phyloP scores from a whole-genome alignment of 2,888 invertebrate species.

The Agriopis marginaria region DNA sequence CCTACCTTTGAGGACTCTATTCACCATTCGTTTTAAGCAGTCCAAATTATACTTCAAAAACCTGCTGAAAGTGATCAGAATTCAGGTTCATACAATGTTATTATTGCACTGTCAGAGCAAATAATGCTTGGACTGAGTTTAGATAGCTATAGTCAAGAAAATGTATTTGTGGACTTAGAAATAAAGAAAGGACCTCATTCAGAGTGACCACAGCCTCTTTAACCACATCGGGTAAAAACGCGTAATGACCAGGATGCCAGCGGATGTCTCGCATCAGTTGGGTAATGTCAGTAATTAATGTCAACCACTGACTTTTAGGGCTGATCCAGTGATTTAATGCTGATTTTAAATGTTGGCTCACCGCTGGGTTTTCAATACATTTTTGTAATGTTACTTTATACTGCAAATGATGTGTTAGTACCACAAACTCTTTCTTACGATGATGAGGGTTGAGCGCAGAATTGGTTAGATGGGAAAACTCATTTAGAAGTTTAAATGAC shows the following conservation, averaged over 20 bases:
- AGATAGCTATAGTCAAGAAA: no score
- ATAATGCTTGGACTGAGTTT: no score
- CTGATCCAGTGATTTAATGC: slow-evolving; percentile 26
- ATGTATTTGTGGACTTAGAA: no score
- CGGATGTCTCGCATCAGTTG: slow-evolving; percentile 35
- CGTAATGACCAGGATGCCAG: slow-evolving; percentile 30
- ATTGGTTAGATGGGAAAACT: background rate
- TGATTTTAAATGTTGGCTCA: slow-evolving; percentile 23
- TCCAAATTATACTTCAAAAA: no score
- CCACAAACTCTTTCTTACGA: background rate
- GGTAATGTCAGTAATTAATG: slow-evolving; percentile 35
- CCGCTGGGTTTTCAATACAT: slow-evolving; percentile 5
- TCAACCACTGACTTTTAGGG: slow-evolving; percentile 39
- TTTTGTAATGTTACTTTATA: slow-evolving; percentile 12
- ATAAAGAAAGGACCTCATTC: background rate
- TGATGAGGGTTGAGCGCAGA: background rate
- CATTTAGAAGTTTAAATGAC: no score
- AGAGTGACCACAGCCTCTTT: background rate
- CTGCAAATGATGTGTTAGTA: background rate
- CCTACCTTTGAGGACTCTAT: no score
- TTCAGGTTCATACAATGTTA: no score
- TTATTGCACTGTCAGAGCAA: no score
- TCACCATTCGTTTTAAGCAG: no score
- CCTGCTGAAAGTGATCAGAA: no score
- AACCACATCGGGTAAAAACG: slow-evolving; percentile 29